Evolutionary conservation across 2,888 invertebrate genomes (phyloP).

Genomic region (Athrips mouffetella): DNA sequence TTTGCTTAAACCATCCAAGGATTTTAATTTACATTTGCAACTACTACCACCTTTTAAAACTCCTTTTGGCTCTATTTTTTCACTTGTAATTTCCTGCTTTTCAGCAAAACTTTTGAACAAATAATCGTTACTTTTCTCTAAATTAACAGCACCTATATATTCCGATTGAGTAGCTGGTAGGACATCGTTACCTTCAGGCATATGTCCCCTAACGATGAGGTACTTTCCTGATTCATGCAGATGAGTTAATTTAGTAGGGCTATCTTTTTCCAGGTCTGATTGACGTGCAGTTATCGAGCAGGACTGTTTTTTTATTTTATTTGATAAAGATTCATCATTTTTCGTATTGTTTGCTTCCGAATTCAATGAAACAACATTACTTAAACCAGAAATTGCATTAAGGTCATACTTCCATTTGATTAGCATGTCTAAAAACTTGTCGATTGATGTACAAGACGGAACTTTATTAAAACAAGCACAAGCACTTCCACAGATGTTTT

Average conservation of each 20-base stretch:
- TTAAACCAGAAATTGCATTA: background rate
- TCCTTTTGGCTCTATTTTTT: background rate
- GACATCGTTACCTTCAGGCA: background rate
- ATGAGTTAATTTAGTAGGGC: no score
- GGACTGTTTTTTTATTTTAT: no score
- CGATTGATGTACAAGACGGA: conserved; percentile 61
- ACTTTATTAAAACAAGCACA: conserved; percentile 57
- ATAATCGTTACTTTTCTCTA: conserved; percentile 54
- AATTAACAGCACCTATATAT: conserved; percentile 54
- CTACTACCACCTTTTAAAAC: background rate
- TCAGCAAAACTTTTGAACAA: conserved; percentile 33
- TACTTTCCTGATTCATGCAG: no score
- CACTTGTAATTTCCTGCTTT: background rate
- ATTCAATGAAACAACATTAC: background rate
- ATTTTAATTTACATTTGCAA: background rate
- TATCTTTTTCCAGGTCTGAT: no score
- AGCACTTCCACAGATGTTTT: conserved; percentile 36
- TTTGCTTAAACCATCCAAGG: no score
- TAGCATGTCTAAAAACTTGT: conserved; percentile 51
- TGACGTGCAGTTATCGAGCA: no score
- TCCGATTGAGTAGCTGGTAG: conserved; percentile 40
- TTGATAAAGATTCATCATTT: no score
- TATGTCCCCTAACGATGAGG: no score
- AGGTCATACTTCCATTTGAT: conserved; percentile 43
- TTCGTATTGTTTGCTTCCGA: no score